Conservation (phyloP, 2,888 invertebrate species). For the Orchestes rusci region DNA sequence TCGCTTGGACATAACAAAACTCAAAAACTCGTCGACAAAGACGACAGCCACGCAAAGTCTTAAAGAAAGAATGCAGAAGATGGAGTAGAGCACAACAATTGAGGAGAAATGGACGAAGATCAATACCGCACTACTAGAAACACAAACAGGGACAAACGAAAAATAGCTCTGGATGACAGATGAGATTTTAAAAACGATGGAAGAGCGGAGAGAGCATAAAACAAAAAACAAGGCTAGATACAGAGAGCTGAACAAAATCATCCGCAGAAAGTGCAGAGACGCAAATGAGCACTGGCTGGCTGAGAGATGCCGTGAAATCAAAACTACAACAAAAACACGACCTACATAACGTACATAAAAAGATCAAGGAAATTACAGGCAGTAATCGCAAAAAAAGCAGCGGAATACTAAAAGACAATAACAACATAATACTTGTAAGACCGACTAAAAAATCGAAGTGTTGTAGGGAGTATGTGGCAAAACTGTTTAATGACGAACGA, state of each 20-base stretch:
- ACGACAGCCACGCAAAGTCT: slow-evolving; percentile 3
- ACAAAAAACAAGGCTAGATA: not conserved
- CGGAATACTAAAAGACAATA: too few relatives aligned
- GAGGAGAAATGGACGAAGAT: slow-evolving; percentile 1
- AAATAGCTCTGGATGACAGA: too few relatives aligned
- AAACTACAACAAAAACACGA: too few relatives aligned
- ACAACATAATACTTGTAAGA: too few relatives aligned
- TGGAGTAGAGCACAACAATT: not conserved
- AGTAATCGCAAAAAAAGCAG: too few relatives aligned
- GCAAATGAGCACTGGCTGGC: slow-evolving; percentile 5
- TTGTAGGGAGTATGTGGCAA: slow-evolving; percentile 1
- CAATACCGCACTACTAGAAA: slow-evolving; percentile 1
- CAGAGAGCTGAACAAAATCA: slow-evolving; percentile 2
- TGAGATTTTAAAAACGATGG: not conserved
- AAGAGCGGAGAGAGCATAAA: slow-evolving; percentile 1
- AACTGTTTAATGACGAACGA: slow-evolving; percentile 4
- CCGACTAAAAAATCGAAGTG: too few relatives aligned
- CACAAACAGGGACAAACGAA: slow-evolving; percentile 1
- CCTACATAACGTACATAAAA: too few relatives aligned
- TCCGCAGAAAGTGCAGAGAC: too few relatives aligned
- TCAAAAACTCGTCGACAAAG: slow-evolving; percentile 1
- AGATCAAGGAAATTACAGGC: not conserved
- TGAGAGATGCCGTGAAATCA: slow-evolving; percentile 1
- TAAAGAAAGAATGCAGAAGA: slow-evolving; percentile 1
- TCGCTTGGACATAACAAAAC: slow-evolving; percentile 2